Evolutionary conservation across 2,888 invertebrate genomes (phyloP), one percentile per base, ranked within the genome.

Genomic region (Zeuzera pyrina): DNA sequence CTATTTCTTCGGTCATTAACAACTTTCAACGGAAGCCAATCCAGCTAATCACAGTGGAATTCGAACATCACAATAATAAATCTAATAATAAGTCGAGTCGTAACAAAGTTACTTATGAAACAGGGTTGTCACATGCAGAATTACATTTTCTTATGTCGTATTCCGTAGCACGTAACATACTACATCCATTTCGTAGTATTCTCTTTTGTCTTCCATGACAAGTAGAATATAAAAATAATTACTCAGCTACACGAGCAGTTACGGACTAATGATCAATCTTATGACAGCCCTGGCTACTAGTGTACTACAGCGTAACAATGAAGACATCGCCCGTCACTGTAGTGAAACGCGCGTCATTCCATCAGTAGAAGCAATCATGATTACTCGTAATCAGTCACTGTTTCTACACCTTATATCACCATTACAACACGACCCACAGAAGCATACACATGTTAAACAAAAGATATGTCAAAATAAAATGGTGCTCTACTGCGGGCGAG

Each of bases 371-470:
- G 41, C 42, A 46, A 52, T 45, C 46, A 52, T 63, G 53, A 63
- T 61, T 60, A 53, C 57, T 40, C 42, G 53, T 56, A 57, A 64
- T 64, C 53, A 57, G 49, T 65, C 64, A 61, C 53, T 54, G 58
- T 57, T 60, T 63, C 60, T 47, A 53, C 59, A 62, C 62, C 50
- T 57, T 39, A 35, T 30, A 31, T 30, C 31, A 49, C 57, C 57
- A 60, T 29, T 38, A 31, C 39, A 51, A 23, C 26, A 34, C 47
- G 54, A 55, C 42, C 50, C 41, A 42, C 41, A 35, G 21, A 24
- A 25, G 11, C 10, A 12, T 24, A 15, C 15, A 24, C 12, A 36
- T 25, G 29, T 22, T 29, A 22, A 31, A 29, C 27, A 24, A 19
- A 14, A 35, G 16, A 33, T 41, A 13, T n/a, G n/a, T 42, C 48